Evolutionary conservation across 2,888 invertebrate species (phyloP).

Genomic region (Drosophila affinis): DNA sequence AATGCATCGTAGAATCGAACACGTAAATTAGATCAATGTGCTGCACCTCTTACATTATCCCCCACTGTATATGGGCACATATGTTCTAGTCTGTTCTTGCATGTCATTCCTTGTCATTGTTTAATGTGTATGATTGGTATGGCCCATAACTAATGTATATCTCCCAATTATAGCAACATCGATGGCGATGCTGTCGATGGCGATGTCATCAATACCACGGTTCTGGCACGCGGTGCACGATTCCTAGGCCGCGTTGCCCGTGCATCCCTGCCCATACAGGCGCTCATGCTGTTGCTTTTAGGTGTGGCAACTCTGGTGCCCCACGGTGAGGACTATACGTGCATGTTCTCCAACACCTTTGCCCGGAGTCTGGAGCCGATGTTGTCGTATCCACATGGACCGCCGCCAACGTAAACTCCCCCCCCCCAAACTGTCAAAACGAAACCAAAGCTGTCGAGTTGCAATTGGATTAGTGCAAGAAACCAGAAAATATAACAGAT

Average conservation of each 20-base stretch:
- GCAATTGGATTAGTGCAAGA: constrained; percentile 59
- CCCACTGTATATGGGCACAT: constrained; percentile 15
- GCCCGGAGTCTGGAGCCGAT: constrained; percentile 94
- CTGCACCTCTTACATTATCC: constrained; percentile 24
- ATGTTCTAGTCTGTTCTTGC: constrained; percentile 17
- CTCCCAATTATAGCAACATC: constrained; percentile 50
- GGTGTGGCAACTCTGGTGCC: constrained; percentile 96
- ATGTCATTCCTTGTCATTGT: constrained; percentile 23
- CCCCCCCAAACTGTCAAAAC: constrained; percentile 16
- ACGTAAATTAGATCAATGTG: background rate
- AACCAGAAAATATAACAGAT: constrained; percentile 18
- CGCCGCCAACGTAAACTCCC: constrained; percentile 91
- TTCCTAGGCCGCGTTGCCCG: constrained; percentile 95
- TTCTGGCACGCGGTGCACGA: constrained; percentile 90
- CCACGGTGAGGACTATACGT: constrained; percentile 92
- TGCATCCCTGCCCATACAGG: constrained; percentile 96
- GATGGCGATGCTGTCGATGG: constrained; percentile 83
- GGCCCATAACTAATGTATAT: constrained; percentile 13
- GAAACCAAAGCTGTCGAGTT: constrained; percentile 10
- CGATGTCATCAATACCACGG: constrained; percentile 87
- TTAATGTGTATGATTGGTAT: background rate
- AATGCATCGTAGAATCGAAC: constrained; percentile 43
- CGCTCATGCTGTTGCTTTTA: constrained; percentile 94
- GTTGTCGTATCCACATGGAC: constrained; percentile 95
- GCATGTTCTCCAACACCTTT: constrained; percentile 93